phyloP scores from a whole-genome alignment of 2,113 vertebrate species.

The Notarius lentiginosus region DNA sequence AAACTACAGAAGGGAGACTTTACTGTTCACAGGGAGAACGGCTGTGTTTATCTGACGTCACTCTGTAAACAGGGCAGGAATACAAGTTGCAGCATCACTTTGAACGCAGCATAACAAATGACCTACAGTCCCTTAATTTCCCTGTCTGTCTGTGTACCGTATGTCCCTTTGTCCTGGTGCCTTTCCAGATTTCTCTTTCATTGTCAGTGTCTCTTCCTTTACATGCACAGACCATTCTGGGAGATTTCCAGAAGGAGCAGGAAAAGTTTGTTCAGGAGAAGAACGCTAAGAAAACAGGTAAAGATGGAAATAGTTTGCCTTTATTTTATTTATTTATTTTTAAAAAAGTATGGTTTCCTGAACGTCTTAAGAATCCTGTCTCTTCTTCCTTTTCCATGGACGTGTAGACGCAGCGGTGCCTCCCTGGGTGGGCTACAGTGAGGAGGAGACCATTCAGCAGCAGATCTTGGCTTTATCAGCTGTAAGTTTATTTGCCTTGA shows the following conservation, averaged over 20 bases:
- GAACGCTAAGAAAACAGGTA: constrained; percentile 90
- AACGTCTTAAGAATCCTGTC: background rate
- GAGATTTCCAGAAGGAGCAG: constrained; percentile 97
- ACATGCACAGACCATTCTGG: constrained; percentile 84
- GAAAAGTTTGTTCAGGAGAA: constrained; percentile 96
- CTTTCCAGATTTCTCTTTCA: background rate
- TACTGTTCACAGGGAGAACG: too few species aligned
- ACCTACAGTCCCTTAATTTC: background rate
- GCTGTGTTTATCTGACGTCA: too few species aligned
- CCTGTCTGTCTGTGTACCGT: background rate
- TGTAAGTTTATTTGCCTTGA: constrained; percentile 70
- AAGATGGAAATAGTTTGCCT: background rate
- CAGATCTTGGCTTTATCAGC: constrained; percentile 95
- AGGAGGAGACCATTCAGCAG: constrained; percentile 96
- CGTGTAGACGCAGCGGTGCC: constrained; percentile 85
- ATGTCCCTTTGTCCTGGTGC: background rate
- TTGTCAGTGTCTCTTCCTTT: background rate
- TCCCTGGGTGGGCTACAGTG: constrained; percentile 95
- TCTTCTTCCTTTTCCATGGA: background rate
- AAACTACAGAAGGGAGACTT: too few species aligned
- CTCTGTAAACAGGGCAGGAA: too few species aligned
- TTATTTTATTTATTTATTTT: background rate
- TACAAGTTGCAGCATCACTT: too few species aligned
- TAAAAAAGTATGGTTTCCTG: background rate
- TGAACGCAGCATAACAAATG: too few species aligned